Conservation (phyloP, 2,113 vertebrate genomes). For the Megaceryle maxima region DNA sequence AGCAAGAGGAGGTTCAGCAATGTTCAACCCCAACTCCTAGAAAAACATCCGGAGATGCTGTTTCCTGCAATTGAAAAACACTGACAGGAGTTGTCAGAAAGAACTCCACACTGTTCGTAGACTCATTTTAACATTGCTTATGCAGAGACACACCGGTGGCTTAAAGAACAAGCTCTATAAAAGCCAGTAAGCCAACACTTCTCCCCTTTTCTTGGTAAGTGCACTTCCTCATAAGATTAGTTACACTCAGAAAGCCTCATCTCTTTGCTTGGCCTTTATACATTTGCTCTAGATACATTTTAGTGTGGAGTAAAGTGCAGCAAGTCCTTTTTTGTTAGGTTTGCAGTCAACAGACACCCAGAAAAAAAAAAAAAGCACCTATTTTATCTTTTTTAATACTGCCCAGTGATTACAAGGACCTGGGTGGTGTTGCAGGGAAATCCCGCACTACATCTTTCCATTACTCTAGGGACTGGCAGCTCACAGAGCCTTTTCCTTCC, state of each 20-base stretch:
- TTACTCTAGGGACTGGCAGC: neutral
- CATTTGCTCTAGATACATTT: neutral
- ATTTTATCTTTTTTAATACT: neutral
- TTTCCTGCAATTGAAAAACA: neutral
- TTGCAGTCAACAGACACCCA: neutral
- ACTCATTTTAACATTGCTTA: neutral
- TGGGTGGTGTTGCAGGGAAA: neutral
- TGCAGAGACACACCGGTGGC: neutral
- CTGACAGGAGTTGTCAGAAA: neutral
- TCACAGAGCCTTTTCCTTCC: neutral
- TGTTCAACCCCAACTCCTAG: neutral
- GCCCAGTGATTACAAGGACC: neutral
- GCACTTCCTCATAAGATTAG: neutral
- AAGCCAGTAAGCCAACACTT: neutral
- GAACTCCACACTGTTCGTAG: neutral
- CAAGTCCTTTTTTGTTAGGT: neutral
- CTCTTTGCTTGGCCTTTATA: neutral
- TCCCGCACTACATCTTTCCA: neutral
- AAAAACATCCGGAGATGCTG: neutral
- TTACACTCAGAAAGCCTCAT: rapidly evolving
- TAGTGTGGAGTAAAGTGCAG: neutral
- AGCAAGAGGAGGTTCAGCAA: neutral
- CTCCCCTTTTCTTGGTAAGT: neutral
- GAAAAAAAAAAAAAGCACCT: neutral
- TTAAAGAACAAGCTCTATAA: neutral